These are phyloP conservation scores for Caenorhabditis briggsae DNA, from an alignment of 1,140 invertebrate species.

Conservation along the genomic window DNA sequence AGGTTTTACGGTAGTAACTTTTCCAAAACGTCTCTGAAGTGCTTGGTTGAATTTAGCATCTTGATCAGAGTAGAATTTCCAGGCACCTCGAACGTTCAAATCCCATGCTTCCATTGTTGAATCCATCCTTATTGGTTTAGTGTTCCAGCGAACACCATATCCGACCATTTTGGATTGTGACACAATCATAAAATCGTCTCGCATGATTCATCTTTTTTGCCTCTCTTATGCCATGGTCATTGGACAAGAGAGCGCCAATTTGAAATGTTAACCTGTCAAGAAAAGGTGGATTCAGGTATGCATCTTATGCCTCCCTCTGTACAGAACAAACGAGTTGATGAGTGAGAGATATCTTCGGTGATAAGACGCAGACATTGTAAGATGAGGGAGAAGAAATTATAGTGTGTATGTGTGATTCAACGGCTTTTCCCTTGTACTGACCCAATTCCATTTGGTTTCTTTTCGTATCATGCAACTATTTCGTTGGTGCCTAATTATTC, in stretches of 20 bases:
- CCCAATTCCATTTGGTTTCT: constrained; percentile 37
- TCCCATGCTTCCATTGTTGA: background rate
- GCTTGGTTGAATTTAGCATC: too few relatives aligned
- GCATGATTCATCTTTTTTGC: constrained; percentile 20
- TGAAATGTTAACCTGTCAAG: background rate
- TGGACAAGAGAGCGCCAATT: constrained; percentile 8
- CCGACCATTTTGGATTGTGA: background rate
- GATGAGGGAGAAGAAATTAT: background rate
- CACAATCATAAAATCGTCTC: constrained; percentile 35
- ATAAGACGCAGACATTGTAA: constrained; percentile 29
- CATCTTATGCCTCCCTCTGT: background rate
- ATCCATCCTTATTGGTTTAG: background rate
- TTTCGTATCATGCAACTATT: constrained; percentile 19
- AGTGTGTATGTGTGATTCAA: background rate
- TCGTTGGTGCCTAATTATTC: background rate
- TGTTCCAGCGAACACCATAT: constrained; percentile 25
- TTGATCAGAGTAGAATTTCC: too few relatives aligned
- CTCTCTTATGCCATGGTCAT: constrained; percentile 3
- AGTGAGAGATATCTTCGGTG: constrained; percentile 34
- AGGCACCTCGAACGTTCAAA: background rate
- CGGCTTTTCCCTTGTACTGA: background rate
- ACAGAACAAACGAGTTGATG: constrained; percentile 51
- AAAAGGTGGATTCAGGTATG: constrained; percentile 30
- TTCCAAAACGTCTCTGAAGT: too few relatives aligned
- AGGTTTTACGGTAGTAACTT: too few relatives aligned